Conservation (phyloP, 92 coral and sea anemone species). For the Zoanthus solanderi region DNA sequence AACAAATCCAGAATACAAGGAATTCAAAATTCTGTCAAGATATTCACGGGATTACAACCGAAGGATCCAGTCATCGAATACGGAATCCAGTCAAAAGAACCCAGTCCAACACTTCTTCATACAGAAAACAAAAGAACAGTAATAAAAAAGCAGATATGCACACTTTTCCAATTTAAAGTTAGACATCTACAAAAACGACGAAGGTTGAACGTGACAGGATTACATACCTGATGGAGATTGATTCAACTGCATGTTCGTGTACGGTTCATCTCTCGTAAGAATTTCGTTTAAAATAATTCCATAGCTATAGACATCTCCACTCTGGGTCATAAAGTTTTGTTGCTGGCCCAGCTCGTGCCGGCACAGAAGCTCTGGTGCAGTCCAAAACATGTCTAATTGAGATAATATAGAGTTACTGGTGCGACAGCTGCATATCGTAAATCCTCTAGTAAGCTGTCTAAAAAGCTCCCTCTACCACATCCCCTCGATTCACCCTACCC, state of each 20-base stretch:
- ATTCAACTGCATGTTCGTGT: slow-evolving; percentile 37
- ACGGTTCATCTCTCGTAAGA: slow-evolving; percentile 84
- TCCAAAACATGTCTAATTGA: slow-evolving; percentile 74
- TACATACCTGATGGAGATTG: slow-evolving; percentile 67
- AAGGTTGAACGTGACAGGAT: background rate
- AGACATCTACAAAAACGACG: background rate
- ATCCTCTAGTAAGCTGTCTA: too few relatives aligned
- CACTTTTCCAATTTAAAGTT: too few relatives aligned
- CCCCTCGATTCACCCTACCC: too few relatives aligned
- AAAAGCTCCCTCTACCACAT: too few relatives aligned
- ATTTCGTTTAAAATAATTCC: slow-evolving; percentile 78
- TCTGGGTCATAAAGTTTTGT: slow-evolving; percentile 51
- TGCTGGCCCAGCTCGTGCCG: background rate
- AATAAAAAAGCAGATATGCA: background rate
- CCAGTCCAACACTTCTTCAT: background rate
- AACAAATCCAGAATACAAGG: too few relatives aligned
- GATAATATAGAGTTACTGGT: background rate
- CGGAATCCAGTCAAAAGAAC: too few relatives aligned
- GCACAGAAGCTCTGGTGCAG: slow-evolving; percentile 76
- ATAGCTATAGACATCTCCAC: slow-evolving; percentile 82
- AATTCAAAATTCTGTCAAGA: too few relatives aligned
- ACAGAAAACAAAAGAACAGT: background rate
- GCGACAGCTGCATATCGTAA: background rate
- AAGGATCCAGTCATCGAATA: too few relatives aligned
- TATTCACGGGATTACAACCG: too few relatives aligned